These are phyloP conservation scores for Henicopernis longicauda DNA, from an alignment of 2,113 vertebrate species.

Conservation along the genomic window DNA sequence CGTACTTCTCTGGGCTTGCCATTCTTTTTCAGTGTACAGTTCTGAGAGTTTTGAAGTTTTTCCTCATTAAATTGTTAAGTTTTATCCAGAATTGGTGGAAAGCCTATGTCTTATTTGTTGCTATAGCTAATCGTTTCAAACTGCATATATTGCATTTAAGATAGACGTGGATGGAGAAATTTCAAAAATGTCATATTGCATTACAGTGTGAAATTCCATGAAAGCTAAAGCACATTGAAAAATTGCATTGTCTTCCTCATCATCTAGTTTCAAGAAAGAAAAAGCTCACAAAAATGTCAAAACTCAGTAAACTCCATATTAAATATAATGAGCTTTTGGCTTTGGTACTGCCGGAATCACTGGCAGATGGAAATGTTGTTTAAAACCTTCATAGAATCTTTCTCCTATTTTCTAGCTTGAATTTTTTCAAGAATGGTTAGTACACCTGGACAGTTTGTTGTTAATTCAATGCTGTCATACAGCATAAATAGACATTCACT, in stretches of 20 bases:
- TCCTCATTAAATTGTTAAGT: neutral
- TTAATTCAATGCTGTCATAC: neutral
- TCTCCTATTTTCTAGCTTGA: neutral
- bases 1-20: neutral
- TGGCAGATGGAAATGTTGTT: conserved; percentile 7
- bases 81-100: neutral
- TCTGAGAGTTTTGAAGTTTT: neutral
- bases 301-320: conserved; percentile 24
- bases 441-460: neutral
- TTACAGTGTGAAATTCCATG: neutral
- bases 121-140: neutral
- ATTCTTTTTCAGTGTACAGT: neutral
- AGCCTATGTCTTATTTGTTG: neutral
- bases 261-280: conserved; percentile 26
- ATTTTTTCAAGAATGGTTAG: neutral
- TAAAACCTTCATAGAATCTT: neutral
- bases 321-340: conserved; percentile 39
- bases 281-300: conserved; percentile 22
- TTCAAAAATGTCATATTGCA: neutral
- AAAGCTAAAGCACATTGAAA: conserved; percentile 5
- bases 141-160: neutral
- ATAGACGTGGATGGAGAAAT: neutral
- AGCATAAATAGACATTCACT: neutral
- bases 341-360: neutral
- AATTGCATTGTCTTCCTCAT: conserved; percentile 19